phyloP scores from a whole-genome alignment of 37 sponge, comb jelly and placozoan species.

The Mnemiopsis leidyi region DNA sequence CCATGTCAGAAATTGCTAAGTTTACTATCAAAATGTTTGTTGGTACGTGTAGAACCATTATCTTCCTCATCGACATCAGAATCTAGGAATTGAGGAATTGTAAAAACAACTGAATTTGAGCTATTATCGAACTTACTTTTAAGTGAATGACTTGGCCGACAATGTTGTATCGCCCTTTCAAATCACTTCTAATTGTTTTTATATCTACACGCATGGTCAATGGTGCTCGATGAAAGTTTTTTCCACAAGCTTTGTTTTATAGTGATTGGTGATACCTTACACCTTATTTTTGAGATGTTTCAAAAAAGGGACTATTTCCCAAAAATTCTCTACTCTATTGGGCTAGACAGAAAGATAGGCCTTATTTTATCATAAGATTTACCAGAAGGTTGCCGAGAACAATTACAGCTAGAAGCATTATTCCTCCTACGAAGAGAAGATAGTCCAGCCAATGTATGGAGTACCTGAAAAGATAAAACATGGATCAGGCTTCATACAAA shows the following conservation, averaged over 20 bases:
- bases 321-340: too few relatives aligned
- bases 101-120: too few relatives aligned
- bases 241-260: too few relatives aligned
- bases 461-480: not conserved
- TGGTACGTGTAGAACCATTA: not conserved
- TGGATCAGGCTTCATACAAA: not conserved
- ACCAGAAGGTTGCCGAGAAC: conserved; percentile 14
- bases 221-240: too few relatives aligned
- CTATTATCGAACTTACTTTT: too few relatives aligned
- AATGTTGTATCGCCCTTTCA: too few relatives aligned
- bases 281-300: too few relatives aligned
- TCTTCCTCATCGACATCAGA: conserved; percentile 37
- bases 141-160: too few relatives aligned
- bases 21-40: conserved; percentile 36
- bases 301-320: too few relatives aligned
- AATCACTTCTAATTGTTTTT: too few relatives aligned
- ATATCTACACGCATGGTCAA: too few relatives aligned
- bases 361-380: not conserved
- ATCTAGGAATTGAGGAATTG: conserved; percentile 1
- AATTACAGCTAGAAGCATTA: not conserved
- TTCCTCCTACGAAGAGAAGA: not conserved
- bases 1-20: conserved; percentile 16
- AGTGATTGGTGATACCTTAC: too few relatives aligned
- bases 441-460: conserved; percentile 40
- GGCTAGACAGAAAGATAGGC: not conserved